Evolutionary conservation across 1,140 invertebrate genomes (phyloP).

Genomic region (Aporrectodea caliginosa): DNA sequence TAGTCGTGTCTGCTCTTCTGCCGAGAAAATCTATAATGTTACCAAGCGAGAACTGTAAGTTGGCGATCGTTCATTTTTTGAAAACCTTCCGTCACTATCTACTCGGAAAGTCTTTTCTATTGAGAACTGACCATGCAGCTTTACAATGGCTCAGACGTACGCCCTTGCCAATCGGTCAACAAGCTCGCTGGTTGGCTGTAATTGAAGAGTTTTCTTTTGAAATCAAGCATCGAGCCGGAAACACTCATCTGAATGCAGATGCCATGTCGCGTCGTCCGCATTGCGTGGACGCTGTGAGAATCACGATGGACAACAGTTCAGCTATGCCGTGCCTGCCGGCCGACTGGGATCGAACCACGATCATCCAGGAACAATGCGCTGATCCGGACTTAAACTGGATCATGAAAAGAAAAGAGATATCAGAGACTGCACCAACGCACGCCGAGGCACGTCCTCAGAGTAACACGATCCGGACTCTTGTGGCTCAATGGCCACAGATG

Average conservation of each 20-base stretch:
- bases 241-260: slow-evolving; percentile 40
- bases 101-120: slow-evolving; percentile 35
- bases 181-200: slow-evolving; percentile 40
- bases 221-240: slow-evolving; percentile 36
- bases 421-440: not conserved
- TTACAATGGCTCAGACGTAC: slow-evolving; percentile 28
- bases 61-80: slow-evolving; percentile 39
- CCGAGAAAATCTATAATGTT: slow-evolving; percentile 38
- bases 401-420: not conserved
- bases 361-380: not conserved
- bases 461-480: not conserved
- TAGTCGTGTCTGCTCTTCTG: slow-evolving; percentile 31
- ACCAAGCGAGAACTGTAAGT: slow-evolving; percentile 38
- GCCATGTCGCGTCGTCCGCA: no score
- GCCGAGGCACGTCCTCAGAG: not conserved
- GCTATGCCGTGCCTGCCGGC: not conserved
- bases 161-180: slow-evolving; percentile 34
- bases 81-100: slow-evolving; percentile 39
- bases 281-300: slow-evolving; percentile 29
- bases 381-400: not conserved
- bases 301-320: not conserved
- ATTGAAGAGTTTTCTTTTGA: slow-evolving; percentile 38
- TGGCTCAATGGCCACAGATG: not conserved
- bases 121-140: slow-evolving; percentile 40
- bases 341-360: not conserved